Evolutionary conservation across 2,888 invertebrate genomes (phyloP), one percentile per base, ranked within the genome.

Genomic region (Nyleta sp.): DNA sequence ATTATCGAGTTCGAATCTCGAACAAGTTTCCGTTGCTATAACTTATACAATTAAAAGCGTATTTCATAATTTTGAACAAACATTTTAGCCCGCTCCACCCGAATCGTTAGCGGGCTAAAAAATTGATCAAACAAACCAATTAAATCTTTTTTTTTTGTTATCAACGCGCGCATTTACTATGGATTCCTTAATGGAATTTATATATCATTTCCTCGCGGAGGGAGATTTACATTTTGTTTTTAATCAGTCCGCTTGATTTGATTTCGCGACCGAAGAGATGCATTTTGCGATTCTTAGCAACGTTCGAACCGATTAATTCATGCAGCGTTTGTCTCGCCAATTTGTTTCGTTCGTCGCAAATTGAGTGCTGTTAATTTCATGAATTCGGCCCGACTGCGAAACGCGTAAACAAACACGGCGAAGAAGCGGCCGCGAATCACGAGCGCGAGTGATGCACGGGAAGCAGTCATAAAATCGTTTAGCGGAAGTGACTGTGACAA

Each of bases 401-500:
- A 11, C 35, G 40, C 40, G 13, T 15, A 15, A 40, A 13, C 3
- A 17, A 15, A 4, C 11, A 3, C 4, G 8, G 3, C 2, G 11
- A 50, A 48, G 35, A 31, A 70, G 13, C 10, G 10, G 10, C 11
- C 28, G 35, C 33, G 38, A 62, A 46, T 46, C 13, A 53, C 46
- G 38, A 35, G 18, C 50, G 13, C n/a, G 40, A 64, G 31, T 57
- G 64, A 65, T 65, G 57, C 24, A 73, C 46, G 57, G 22, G 35
- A 18, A 59, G 72, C 68, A 52, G 31, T 72, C 68, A 70, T 68
- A 68, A 67, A 80, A 71, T 74, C 67, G 74, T 64, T 65, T 53
- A 64, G 62, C 74, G 78, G 74, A 76, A 82, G 70, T 75, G 82
- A 81, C 82, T 74, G 70, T 83, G 84, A 85, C 81, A 80, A 75